Conservation (phyloP, 2,888 invertebrate genomes). For the Temnothorax rugatulus region DNA sequence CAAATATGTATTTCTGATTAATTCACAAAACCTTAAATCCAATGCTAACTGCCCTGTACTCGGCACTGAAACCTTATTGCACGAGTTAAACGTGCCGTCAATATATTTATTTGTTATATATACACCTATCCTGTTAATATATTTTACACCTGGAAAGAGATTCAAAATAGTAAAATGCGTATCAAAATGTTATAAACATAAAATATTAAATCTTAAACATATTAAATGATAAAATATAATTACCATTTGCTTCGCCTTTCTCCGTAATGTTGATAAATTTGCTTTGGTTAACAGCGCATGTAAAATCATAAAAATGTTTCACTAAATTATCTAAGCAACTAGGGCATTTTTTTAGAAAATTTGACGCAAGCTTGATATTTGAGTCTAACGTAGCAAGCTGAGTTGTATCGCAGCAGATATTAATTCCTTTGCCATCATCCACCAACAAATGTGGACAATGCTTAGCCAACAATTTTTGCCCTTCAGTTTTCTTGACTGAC, state of each 20-base stretch:
- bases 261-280: conserved; percentile 90
- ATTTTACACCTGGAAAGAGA: conserved; percentile 85
- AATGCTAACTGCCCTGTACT: conserved; percentile 92
- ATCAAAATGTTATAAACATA: not conserved
- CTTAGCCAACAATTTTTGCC: conserved; percentile 87
- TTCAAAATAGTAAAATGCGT: not conserved
- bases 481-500: conserved; percentile 73
- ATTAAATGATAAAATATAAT: conserved; percentile 9
- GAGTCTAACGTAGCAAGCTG: conserved; percentile 89
- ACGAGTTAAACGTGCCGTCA: conserved; percentile 93
- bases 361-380: conserved; percentile 89
- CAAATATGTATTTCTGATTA: no score
- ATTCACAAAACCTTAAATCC: conserved; percentile 87
- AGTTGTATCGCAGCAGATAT: conserved; percentile 90
- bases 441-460: conserved; percentile 89
- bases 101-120: conserved; percentile 91
- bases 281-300: conserved; percentile 93
- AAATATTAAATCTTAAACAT: not conserved
- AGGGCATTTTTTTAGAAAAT: conserved; percentile 93
- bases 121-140: conserved; percentile 89
- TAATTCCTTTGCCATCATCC: conserved; percentile 81
- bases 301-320: conserved; percentile 93
- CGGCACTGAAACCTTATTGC: conserved; percentile 93
- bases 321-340: conserved; percentile 95
- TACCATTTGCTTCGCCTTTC: conserved; percentile 76